Evolutionary conservation across 1,140 invertebrate species (phyloP), one percentile per base, ranked within the genome.

Genomic region (Anagrus nilaparvatae): DNA sequence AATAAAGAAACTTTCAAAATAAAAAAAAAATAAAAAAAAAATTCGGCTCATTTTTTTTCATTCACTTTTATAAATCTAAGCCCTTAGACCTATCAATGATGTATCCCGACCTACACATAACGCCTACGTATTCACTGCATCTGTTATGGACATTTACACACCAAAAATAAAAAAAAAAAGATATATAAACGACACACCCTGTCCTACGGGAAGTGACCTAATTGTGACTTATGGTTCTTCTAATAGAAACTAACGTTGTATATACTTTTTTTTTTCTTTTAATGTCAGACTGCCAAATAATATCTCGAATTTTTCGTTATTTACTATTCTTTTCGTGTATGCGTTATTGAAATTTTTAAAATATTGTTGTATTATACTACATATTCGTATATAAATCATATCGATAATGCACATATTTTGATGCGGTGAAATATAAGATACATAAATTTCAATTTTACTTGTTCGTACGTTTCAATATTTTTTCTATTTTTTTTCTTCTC

Each of bases 201-300:
- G 38, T 39, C 37, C 30, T 28, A 43, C 44, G 30, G 40, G 28
- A 47, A 44, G 39, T 55, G 53, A 59, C 56, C 56, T 61, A 59
- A 61, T 61, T 61, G 57, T 61, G 57, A 61, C 59, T 61, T 61
- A 59, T 61, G 56, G 57, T 53, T 46, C 48, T 44, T 55, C 53
- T 58, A 57, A 59, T 55, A 58, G 52, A 52, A 50, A 38, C 44
- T 48, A 44, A 51, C 45, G 47, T 46, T 44, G 32, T 34, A 37
- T 30, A 13, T 20, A 43, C 14, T n/a, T 20, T 28, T 37, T 9
- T 35, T 23, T 17, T 19, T 31, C 25, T 24, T 9, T 5, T 27
- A 32, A 24, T 9, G 10, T 34, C 35, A 13, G 20, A 10, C 16
- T 13, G 10, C 14, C 23, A 13, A 9, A n/a, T n/a, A n/a, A 39